Evolutionary conservation across 1,140 invertebrate genomes (phyloP), one percentile per base, ranked within the genome.

Genomic region (Calephelis nemesis): DNA sequence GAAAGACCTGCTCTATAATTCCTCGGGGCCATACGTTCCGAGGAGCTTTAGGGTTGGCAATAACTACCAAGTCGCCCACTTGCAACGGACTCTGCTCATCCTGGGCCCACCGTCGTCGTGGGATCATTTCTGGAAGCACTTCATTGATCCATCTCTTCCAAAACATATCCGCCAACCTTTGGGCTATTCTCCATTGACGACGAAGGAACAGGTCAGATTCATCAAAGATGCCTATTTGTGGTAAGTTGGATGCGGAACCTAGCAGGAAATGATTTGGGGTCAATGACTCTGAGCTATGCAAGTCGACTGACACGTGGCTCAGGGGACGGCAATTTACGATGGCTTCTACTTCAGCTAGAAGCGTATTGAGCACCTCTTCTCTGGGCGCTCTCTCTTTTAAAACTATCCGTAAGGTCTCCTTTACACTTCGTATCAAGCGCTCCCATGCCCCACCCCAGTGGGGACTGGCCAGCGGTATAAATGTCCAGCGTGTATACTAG

Each of bases 381-480:
- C 40, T n/a, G 2, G 73, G 71, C 1, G 71, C 69, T 2, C 68
- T 68, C 15, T 81, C 72, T 30, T 62, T 72, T 5, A 80, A n/a
- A 0, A 73, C 39, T 0, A 72, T 58, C 19, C 48, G 67, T 3
- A 81, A 69, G 0, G 79, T 42, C 0, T 13, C 42, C 8, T 81
- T 79, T 0, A 77, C 74, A 9, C 42, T 75, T 15, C 68, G 39
- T 8, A 79, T 77, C 1, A 81, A 63, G 0, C 75, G 68, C 42
- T 79, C 73, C 77, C 75, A 79, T 3, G 70, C 71, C 47, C 74
- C 75, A 52, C 68, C 86, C 74, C 80, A 79, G 64, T 90, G 81
- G 0, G 84, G 81, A 19, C 74, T 79, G 19, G 48, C 13, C 15
- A 85, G 87, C 6, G 85, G 79, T 40, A 80, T 88, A 54, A 92